These are phyloP conservation scores for Anastrepha obliqua DNA, from an alignment of 1,140 invertebrate genomes.

Conservation along the genomic window DNA sequence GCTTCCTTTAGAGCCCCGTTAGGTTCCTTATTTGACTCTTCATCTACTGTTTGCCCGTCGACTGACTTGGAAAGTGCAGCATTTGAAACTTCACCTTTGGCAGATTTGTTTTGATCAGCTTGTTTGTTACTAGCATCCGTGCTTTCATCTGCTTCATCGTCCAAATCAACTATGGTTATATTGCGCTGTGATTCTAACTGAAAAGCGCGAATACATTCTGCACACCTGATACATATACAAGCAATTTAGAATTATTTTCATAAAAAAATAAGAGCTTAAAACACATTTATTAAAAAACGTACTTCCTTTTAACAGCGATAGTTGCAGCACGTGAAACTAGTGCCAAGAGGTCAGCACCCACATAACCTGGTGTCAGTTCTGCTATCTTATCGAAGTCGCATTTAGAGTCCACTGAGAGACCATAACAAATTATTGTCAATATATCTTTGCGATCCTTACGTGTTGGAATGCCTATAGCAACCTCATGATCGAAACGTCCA, in stretches of 20 bases:
- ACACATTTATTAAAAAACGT: slow-evolving; percentile 21
- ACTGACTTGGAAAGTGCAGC: slow-evolving; percentile 41
- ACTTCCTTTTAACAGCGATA: slow-evolving; percentile 82
- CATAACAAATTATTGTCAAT: slow-evolving; percentile 82
- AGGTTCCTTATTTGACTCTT: background rate
- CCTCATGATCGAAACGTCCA: slow-evolving; percentile 94
- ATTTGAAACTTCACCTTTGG: slow-evolving; percentile 55
- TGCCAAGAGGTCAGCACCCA: slow-evolving; percentile 94
- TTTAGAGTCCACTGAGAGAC: slow-evolving; percentile 81
- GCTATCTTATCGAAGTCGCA: slow-evolving; percentile 85
- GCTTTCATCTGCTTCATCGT: slow-evolving; percentile 64
- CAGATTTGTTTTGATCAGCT: slow-evolving; percentile 59
- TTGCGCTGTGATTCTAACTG: slow-evolving; percentile 59
- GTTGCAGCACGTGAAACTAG: slow-evolving; percentile 91
- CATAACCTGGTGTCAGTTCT: slow-evolving; percentile 94
- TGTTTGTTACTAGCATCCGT: slow-evolving; percentile 8
- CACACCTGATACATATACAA: slow-evolving; percentile 59
- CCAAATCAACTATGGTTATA: slow-evolving; percentile 69
- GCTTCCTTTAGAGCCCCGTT: slow-evolving; percentile 52
- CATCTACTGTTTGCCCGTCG: slow-evolving; percentile 58
- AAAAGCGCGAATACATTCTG: slow-evolving; percentile 66
- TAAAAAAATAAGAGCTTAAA: too few relatives aligned
- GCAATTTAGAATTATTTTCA: background rate
- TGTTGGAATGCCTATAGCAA: slow-evolving; percentile 94
- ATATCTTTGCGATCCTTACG: slow-evolving; percentile 86